Percentiles rank a stretch among this genome's conserved stretches.
These are phyloP conservation scores for Nothocercus julius DNA, from an alignment of 2,113 vertebrate genomes.

Conservation along the genomic window DNA sequence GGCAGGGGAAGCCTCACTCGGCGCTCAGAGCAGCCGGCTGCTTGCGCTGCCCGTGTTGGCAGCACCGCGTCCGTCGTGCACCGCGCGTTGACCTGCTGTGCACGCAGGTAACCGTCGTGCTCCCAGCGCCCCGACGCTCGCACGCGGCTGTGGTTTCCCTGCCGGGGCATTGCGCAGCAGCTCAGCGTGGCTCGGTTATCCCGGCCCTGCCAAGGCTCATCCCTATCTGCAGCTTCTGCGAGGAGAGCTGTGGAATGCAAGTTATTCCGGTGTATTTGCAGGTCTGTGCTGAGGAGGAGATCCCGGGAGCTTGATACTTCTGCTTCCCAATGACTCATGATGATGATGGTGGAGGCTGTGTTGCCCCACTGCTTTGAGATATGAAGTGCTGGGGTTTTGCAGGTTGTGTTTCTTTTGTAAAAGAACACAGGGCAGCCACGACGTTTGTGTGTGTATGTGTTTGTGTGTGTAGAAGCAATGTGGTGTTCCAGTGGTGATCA, in stretches of 20 bases:
- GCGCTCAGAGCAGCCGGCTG: background rate
- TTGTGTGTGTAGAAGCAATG: background rate
- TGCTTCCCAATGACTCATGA: constrained; percentile 28
- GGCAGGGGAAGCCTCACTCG: background rate
- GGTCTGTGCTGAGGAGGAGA: constrained; percentile 44
- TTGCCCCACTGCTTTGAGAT: constrained; percentile 5
- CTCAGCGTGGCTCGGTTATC: constrained; percentile 25
- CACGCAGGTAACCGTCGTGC: background rate
- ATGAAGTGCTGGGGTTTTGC: background rate
- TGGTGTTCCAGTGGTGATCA: background rate
- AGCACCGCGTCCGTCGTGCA: background rate
- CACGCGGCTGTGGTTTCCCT: background rate
- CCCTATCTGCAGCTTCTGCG: constrained; percentile 46
- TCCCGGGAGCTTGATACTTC: constrained; percentile 29
- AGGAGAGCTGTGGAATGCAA: constrained; percentile 54
- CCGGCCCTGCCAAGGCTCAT: constrained; percentile 28
- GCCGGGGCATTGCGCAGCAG: constrained; percentile 25
- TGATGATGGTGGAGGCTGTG: background rate
- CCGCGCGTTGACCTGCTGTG: background rate
- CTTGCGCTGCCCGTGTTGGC: too few relatives aligned
- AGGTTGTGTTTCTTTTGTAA: constrained; percentile 18
- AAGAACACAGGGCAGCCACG: background rate
- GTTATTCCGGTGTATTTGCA: constrained; percentile 28
- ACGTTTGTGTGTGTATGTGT: background rate
- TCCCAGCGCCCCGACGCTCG: background rate